These are phyloP conservation scores for Salminus brasiliensis DNA, from an alignment of 2,113 vertebrate genomes.

Conservation along the genomic window DNA sequence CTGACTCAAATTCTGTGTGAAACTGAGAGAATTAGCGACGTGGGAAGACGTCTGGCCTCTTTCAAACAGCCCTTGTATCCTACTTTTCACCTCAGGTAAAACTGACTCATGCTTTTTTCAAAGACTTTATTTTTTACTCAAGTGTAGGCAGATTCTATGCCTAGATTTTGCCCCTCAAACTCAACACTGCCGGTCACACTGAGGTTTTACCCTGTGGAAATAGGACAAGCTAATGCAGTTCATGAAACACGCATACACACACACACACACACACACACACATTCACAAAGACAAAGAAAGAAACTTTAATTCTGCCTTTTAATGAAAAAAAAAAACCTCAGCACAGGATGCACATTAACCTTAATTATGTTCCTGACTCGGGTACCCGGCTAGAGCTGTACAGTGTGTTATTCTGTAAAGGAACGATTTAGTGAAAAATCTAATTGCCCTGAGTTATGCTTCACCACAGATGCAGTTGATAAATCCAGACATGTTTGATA, in stretches of 20 bases:
- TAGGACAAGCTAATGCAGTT: not conserved
- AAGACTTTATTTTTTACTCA: not conserved
- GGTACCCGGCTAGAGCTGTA: too few species aligned
- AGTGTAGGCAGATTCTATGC: not conserved
- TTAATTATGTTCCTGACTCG: too few species aligned
- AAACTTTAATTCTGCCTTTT: not conserved
- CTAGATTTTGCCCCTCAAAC: not conserved
- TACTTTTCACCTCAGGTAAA: not conserved
- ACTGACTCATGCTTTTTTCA: conserved; percentile 20
- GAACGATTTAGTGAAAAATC: too few species aligned
- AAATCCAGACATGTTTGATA: too few species aligned
- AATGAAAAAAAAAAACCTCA: too few species aligned
- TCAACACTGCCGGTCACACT: not conserved
- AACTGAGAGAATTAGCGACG: conserved; percentile 16
- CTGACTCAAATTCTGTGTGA: not conserved
- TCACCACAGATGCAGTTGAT: too few species aligned
- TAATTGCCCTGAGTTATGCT: too few species aligned
- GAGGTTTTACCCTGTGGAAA: not conserved
- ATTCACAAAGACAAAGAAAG: not conserved
- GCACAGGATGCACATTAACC: too few species aligned
- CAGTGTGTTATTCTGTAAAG: too few species aligned
- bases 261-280: too few species aligned
- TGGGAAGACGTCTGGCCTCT: not conserved
- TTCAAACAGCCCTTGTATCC: not conserved
- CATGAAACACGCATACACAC: not conserved